Percentiles rank a stretch among this genome's conserved stretches.
Evolutionary conservation across 2,113 vertebrate species (phyloP).

Genomic region (Empidonax traillii): DNA sequence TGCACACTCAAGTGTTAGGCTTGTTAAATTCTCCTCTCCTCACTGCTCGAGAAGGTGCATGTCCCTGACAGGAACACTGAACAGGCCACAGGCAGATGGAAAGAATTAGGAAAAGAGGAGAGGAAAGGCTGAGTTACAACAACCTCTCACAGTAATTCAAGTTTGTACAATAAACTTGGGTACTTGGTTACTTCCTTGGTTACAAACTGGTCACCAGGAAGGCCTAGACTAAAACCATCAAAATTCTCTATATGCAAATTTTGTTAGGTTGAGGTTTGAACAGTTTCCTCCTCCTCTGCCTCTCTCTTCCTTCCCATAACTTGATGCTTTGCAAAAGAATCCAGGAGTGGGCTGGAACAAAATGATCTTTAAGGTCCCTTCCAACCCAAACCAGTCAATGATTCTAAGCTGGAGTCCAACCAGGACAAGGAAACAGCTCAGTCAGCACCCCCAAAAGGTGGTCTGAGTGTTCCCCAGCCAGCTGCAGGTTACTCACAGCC

Average conservation of each 20-base stretch:
- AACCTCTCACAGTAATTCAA: neutral
- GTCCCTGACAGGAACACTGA: neutral
- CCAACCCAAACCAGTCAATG: neutral
- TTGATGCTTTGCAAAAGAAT: neutral
- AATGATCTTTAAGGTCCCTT: neutral
- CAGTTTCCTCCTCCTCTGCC: neutral
- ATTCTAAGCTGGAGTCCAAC: neutral
- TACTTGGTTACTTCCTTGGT: too few relatives aligned
- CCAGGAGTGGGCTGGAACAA: neutral
- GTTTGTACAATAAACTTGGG: neutral
- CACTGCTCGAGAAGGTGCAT: neutral
- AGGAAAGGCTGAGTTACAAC: neutral
- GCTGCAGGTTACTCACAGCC: slow-evolving; percentile 82
- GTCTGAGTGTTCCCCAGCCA: neutral
- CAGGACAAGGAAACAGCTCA: neutral
- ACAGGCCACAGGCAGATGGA: neutral
- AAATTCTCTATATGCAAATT: neutral
- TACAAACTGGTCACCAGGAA: too few relatives aligned
- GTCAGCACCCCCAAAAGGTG: neutral
- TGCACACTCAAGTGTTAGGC: accelerated
- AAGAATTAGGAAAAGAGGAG: neutral
- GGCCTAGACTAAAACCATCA: too few relatives aligned
- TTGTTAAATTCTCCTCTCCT: neutral
- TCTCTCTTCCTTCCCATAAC: neutral
- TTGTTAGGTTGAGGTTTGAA: neutral